Evolutionary conservation across 2,797 vertebrate species (phyloP).

Genomic region (Chelon auratus): DNA sequence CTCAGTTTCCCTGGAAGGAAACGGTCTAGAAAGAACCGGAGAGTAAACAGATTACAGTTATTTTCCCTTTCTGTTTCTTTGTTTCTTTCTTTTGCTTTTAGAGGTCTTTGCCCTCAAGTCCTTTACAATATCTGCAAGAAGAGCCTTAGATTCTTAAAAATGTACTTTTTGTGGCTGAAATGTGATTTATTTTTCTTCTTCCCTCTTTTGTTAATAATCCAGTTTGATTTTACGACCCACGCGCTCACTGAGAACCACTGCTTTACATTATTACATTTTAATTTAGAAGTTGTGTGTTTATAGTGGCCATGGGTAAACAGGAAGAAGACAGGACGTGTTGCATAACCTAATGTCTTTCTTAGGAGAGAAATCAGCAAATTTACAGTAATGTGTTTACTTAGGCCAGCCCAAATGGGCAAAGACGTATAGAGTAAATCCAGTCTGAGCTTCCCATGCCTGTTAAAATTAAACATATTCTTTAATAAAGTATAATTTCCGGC

Average conservation of each 20-base stretch:
- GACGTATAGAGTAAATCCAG: neutral
- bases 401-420: neutral
- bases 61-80: slow-evolving; percentile 32
- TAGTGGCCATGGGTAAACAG: neutral
- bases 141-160: neutral
- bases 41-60: slow-evolving; percentile 55
- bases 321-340: neutral
- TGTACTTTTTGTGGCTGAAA: neutral
- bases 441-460: neutral
- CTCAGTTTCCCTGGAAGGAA: slow-evolving; percentile 70
- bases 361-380: neutral
- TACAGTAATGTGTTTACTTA: slow-evolving; percentile 1
- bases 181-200: neutral
- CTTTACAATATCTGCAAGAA: no score
- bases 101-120: no score
- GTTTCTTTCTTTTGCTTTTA: neutral
- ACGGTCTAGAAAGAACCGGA: slow-evolving; percentile 34
- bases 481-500: neutral
- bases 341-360: neutral
- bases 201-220: neutral
- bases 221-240: neutral
- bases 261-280: slow-evolving; percentile 4
- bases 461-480: neutral
- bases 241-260: neutral
- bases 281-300: neutral